Evolutionary conservation across 2,888 invertebrate genomes (phyloP), one percentile per base, ranked within the genome.

Genomic region (Drosophila infuscata): DNA sequence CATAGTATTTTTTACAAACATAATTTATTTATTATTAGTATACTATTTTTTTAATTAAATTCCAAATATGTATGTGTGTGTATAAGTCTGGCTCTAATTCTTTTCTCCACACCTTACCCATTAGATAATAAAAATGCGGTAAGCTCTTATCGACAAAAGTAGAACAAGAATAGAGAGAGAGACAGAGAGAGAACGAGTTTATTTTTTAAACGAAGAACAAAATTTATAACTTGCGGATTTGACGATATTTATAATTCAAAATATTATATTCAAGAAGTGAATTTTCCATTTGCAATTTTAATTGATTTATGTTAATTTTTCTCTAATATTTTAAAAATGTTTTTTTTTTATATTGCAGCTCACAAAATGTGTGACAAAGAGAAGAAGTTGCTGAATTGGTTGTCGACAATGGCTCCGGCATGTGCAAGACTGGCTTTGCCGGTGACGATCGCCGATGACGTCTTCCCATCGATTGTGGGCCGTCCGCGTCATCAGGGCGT

Each of bases 351-450:
- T 87, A 7, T 87, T 91, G 51, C 70, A 93, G 93, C 91, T 92
- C 90, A 91, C 91, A 96, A 95, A 93, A 97, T 97, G 97, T 97
- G 97, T 95, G 98, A 98, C 96, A 25, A 25, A 25, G 25, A 25
- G 98, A 98, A 94, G 98, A 98, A 95, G 97, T 98, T 95, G 97
- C 98, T 94, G 97, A 97, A 93, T 95, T 97, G 94, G 97, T 97
- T 93, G 96, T 97, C 91, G 98, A 98, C 95, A 96, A 97, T 94
- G 98, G 98, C 83, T 97, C 98, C 92, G 96, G 97, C 93, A 97
- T 98, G 97, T 97, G 97, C 96, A 98, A 98, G 94, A 98, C 98
- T 93, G 98, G 98, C 87, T 98, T 98, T 94, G 97, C 97, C 86
- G 97, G 97, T 79, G 98, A 98, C 93, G 96, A 97, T 97, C 91